Conservation (phyloP, 2,888 invertebrate genomes). For the Cordilura impudica region DNA sequence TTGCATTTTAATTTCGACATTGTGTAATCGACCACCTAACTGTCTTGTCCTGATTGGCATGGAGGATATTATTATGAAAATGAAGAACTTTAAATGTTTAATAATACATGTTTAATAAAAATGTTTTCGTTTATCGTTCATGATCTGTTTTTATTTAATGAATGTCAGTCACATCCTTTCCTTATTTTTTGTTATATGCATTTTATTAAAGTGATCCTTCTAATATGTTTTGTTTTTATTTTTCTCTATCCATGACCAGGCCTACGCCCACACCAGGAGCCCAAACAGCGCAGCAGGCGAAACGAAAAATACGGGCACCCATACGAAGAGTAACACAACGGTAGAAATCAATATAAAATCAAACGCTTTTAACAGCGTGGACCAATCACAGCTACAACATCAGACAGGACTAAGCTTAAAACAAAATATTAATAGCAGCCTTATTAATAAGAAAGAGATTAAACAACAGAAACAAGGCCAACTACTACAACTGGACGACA, state of each 20-base stretch:
- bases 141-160: background rate
- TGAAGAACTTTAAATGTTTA: background rate
- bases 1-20: too few relatives aligned
- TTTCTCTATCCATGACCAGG: constrained; percentile 62
- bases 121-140: background rate
- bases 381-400: constrained; percentile 60
- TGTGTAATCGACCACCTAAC: background rate
- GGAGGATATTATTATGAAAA: background rate
- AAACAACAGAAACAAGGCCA: constrained; percentile 35
- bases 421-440: constrained; percentile 42
- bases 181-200: background rate
- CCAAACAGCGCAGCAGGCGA: constrained; percentile 69
- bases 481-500: constrained; percentile 25
- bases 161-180: background rate
- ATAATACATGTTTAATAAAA: background rate
- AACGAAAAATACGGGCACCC: constrained; percentile 74
- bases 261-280: constrained; percentile 71
- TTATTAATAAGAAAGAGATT: constrained; percentile 35
- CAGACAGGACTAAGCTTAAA: constrained; percentile 53
- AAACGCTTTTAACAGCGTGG: constrained; percentile 65
- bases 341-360: constrained; percentile 71
- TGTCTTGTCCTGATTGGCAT: background rate
- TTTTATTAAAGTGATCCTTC: too few relatives aligned
- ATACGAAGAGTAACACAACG: constrained; percentile 75
- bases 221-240: background rate